These are phyloP conservation scores for Pelobates fuscus DNA, from an alignment of 2,113 vertebrate genomes.

Conservation along the genomic window DNA sequence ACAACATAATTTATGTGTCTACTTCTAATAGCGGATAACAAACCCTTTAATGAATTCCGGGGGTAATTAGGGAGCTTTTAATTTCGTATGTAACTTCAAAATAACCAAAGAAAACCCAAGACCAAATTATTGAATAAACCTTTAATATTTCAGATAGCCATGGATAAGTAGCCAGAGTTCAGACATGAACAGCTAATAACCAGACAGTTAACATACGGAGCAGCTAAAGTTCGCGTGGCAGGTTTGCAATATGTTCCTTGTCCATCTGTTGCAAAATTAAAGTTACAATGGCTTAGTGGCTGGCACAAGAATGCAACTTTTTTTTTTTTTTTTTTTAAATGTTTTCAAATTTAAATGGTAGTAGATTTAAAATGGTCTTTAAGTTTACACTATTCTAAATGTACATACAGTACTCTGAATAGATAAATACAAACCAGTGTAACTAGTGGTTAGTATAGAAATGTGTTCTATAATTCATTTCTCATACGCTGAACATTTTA, in stretches of 20 bases:
- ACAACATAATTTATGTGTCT: slow-evolving; percentile 55
- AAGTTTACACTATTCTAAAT: too few relatives aligned
- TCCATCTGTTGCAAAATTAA: not conserved
- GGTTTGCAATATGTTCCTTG: not conserved
- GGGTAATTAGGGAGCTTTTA: slow-evolving; percentile 5
- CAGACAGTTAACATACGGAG: slow-evolving; percentile 4
- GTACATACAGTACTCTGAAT: too few relatives aligned
- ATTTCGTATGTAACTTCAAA: not conserved
- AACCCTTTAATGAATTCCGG: not conserved
- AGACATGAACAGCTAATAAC: slow-evolving; percentile 15
- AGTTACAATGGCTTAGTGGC: too few relatives aligned
- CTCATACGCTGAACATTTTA: too few relatives aligned
- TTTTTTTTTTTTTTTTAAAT: too few relatives aligned
- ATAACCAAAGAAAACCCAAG: not conserved
- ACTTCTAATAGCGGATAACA: slow-evolving; percentile 21
- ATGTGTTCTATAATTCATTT: too few relatives aligned
- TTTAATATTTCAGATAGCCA: slow-evolving; percentile 12
- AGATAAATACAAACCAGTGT: too few relatives aligned
- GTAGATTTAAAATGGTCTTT: too few relatives aligned
- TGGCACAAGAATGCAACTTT: too few relatives aligned
- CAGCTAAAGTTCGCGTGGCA: slow-evolving; percentile 18
- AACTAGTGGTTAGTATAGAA: too few relatives aligned
- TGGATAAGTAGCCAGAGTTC: not conserved
- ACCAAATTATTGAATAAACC: not conserved
- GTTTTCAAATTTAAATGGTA: too few relatives aligned